These are phyloP conservation scores for Hydra vulgaris DNA, from an alignment of 30 jellyfish, hydroid and myxozoan species.

Conservation along the genomic window DNA sequence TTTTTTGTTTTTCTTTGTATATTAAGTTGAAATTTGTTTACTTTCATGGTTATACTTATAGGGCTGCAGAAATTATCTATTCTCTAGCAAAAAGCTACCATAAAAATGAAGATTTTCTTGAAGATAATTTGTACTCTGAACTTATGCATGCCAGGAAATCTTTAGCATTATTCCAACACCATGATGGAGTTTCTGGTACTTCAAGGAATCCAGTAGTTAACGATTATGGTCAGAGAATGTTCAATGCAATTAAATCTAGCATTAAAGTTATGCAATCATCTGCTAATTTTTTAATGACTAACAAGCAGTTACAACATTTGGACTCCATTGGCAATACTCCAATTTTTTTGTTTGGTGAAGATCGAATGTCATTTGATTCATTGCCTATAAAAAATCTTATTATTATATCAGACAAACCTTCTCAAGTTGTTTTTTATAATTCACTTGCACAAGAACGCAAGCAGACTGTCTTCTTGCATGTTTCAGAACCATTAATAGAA, in stretches of 20 bases:
- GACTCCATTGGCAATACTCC: neutral
- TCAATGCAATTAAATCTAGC: slow-evolving; percentile 38
- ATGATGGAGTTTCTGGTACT: slow-evolving; percentile 91
- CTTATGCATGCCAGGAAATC: slow-evolving; percentile 34
- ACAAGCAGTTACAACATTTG: neutral
- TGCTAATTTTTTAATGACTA: slow-evolving; percentile 34
- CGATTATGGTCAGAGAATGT: slow-evolving; percentile 79
- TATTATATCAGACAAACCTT: slow-evolving; percentile 42
- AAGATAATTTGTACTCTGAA: slow-evolving; percentile 17
- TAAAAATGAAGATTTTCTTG: slow-evolving; percentile 17
- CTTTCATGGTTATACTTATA: slow-evolving; percentile 1
- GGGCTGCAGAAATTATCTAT: slow-evolving; percentile 75
- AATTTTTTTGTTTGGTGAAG: slow-evolving; percentile 27
- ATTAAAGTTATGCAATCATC: slow-evolving; percentile 38
- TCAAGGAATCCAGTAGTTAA: slow-evolving; percentile 83
- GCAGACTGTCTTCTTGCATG: slow-evolving; percentile 58
- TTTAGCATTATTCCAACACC: slow-evolving; percentile 75
- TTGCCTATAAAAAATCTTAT: slow-evolving; percentile 35
- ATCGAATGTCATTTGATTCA: slow-evolving; percentile 40
- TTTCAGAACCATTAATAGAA: slow-evolving; percentile 61
- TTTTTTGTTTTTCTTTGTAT: too few species aligned
- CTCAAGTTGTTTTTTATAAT: slow-evolving; percentile 49
- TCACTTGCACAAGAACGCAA: slow-evolving; percentile 57
- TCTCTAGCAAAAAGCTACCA: slow-evolving; percentile 41
- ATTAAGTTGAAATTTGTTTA: too few species aligned